Base-by-base conservation (phyloP, 92 coral and sea anemone species). In the Porites rus region DNA sequence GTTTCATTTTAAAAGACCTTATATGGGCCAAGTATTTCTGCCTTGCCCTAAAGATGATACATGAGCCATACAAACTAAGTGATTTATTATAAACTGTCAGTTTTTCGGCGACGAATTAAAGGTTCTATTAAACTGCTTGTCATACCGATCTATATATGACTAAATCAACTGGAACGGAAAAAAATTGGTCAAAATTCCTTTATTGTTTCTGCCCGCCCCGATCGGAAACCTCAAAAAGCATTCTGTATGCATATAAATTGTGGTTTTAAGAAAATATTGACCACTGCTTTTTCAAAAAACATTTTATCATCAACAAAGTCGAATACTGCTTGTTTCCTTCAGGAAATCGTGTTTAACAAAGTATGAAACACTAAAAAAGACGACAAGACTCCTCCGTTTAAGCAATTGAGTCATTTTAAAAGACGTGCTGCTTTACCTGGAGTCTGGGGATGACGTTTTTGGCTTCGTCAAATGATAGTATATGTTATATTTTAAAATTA, bases 271-370 rank as follows among this genome's bases (percentile, higher is more conserved):
- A 19, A 38, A 66, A 81, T 71, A 81, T 59, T 71, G 69, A 20
- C 4, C 38, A 3, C 52, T 69, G 60, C 66, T 56, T 81, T 81
- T 60, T 20, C 6, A 38, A 38, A 38, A 28, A 77, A 60, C 8
- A 31, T 70, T 59, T 70, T 21, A 19, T 13, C 69, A 17, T 51
- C 25, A 58, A 71, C 77, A 81, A 77, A 71, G 46, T 19, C 69
- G 20, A 19, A 81, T 71, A 81, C 71, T 70, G 85, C 28, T 28
- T 69, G 68, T 28, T 24, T 54, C 16, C 22, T 56, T 53, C 62
- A 69, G 86, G 86, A 81, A 81, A 54, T 59, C 58, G 28, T 25
- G 75, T 70, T 58, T 70, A 63, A 31, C 31, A 53, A 71, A 69
- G 64, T 77, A 58, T 12, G 56, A 59, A 1, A 24, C n/a, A 9